Conservation (phyloP, 2,113 vertebrate species). For the Tricholaema leucomelas region DNA sequence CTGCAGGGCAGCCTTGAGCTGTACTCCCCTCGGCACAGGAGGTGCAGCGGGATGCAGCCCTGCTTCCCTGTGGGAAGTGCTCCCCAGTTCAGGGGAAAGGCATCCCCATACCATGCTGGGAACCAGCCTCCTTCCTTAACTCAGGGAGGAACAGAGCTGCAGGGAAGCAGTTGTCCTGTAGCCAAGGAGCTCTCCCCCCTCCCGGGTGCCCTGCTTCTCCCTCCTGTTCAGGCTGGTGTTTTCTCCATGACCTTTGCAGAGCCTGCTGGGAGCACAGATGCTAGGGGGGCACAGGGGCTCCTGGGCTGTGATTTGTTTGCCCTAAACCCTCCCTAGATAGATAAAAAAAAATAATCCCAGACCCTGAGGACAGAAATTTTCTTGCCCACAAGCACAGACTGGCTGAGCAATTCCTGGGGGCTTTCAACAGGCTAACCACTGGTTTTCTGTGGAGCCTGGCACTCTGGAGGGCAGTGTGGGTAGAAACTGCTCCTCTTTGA, state of each 20-base stretch:
- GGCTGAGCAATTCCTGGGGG: background rate
- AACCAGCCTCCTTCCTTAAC: background rate
- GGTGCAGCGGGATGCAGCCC: background rate
- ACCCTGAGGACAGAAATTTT: background rate
- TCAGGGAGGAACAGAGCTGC: background rate
- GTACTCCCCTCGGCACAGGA: background rate
- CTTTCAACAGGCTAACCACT: background rate
- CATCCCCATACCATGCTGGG: background rate
- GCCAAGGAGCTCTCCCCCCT: background rate
- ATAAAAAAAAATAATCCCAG: background rate
- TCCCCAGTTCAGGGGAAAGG: background rate
- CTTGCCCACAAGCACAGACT: background rate
- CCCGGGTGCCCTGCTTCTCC: background rate
- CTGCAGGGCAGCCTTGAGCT: slow-evolving; percentile 27
- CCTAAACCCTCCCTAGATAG: background rate
- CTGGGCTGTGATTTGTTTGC: background rate
- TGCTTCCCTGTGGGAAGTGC: background rate
- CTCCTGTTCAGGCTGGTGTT: background rate
- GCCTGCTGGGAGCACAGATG: background rate
- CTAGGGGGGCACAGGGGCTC: background rate
- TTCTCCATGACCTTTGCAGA: background rate
- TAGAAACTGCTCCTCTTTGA: background rate
- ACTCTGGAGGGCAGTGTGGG: background rate
- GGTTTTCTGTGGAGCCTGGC: background rate
- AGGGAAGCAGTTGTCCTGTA: background rate